Evolutionary conservation across 2,797 vertebrate species (phyloP), one percentile per base, ranked within the genome.

Genomic region (Sebastes kiyomatsui): DNA sequence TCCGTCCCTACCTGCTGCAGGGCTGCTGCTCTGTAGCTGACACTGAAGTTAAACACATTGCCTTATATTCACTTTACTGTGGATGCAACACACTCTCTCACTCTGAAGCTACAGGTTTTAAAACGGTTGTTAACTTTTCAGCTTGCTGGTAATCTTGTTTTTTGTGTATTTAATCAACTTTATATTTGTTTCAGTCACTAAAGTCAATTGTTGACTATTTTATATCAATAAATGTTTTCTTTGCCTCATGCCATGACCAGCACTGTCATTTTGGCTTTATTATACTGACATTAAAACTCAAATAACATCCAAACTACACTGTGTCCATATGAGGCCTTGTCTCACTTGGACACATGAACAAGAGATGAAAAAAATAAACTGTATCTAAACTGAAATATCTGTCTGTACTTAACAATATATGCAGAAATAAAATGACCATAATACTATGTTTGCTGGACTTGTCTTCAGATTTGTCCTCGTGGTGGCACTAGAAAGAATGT

Each of bases 401-500:
- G n/a, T 62, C 9, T 66, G 28, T 56, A 38, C 13, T 14, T 73
- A 32, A 4, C 10, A 1, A 9, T 32, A 6, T 18, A 12, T 56
- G 2, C 25, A 33, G 25, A 79, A 66, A 61, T 55, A 67, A 62
- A 79, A 22, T 23, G 7, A 23, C 1, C 1, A 6, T 46, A 46
- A 18, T 12, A 11, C 52, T 52, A 3, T 7, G 3, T 76, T 75
- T 75, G 12, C 28, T 49, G 42, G 3, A 46, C 1, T 46, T 46
- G 14, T 70, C 52, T 25, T 32, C 5, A 25, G 56, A 20, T 80
- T 35, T 74, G 35, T 66, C 74, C 74, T 80, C 61, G 30, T 52
- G 74, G 65, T 67, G 71, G 56, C 74, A 76, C 70, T 60, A 38
- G 32, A 77, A 62, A 12, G 78, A 56, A 56, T 72, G 27, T 75